Evolutionary conservation across 1,140 invertebrate genomes (phyloP).

Genomic region (Drosophila miranda): DNA sequence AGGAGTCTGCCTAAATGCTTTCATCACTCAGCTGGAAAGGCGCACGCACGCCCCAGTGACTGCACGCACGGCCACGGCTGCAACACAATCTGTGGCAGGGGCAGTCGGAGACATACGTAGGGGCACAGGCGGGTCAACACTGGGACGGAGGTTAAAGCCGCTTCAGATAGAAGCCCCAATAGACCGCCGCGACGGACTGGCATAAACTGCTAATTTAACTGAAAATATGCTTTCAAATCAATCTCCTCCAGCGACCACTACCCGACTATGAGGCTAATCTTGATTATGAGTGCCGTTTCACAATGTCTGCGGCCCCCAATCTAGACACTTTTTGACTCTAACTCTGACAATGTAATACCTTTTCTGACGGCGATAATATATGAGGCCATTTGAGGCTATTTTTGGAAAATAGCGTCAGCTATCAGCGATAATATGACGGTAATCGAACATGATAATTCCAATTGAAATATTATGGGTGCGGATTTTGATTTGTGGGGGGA

Average conservation of each 20-base stretch:
- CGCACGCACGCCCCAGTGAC: conserved; percentile 61
- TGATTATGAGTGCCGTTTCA: conserved; percentile 16
- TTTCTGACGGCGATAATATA: conserved; percentile 14
- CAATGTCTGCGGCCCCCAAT: conserved; percentile 11
- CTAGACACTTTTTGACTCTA: neutral
- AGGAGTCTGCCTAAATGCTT: conserved; percentile 70
- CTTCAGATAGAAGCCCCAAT: conserved; percentile 24
- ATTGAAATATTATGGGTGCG: conserved; percentile 14
- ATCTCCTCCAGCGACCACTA: conserved; percentile 19
- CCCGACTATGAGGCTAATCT: conserved; percentile 9
- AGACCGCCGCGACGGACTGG: conserved; percentile 28
- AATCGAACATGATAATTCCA: conserved; percentile 29
- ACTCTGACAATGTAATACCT: conserved; percentile 24
- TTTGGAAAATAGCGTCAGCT: conserved; percentile 24
- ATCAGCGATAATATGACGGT: conserved; percentile 39
- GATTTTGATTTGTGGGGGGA: neutral
- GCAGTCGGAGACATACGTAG: neutral
- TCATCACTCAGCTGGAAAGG: conserved; percentile 76
- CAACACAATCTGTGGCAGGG: neutral
- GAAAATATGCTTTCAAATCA: conserved; percentile 29
- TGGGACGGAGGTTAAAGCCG: conserved; percentile 9
- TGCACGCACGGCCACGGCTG: conserved; percentile 43
- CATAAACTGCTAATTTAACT: conserved; percentile 43
- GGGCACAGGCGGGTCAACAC: conserved; percentile 4
- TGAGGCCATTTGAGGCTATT: conserved; percentile 22